These are phyloP conservation scores for Pollimyrus isidori DNA, from an alignment of 2,113 vertebrate species.

Conservation along the genomic window DNA sequence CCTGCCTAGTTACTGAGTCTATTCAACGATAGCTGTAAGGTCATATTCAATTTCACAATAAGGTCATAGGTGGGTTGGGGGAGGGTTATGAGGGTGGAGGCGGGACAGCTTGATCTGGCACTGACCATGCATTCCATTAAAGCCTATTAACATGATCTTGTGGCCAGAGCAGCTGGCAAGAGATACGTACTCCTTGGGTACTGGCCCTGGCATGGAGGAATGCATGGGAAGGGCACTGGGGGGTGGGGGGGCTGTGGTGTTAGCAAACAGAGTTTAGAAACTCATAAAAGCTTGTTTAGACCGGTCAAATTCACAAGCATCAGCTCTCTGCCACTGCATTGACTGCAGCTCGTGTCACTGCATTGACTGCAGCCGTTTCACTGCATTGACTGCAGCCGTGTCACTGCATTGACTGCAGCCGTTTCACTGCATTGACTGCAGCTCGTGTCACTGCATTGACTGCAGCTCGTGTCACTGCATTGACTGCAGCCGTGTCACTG, in stretches of 20 bases:
- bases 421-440: background rate
- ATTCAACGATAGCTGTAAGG: background rate
- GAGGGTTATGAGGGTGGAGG: background rate
- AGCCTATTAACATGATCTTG: background rate
- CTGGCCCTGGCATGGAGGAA: slow-evolving; percentile 30
- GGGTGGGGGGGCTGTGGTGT: slow-evolving; percentile 15
- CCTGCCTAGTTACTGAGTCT: background rate
- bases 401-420: background rate
- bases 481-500: background rate
- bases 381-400: background rate
- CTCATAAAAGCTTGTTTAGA: slow-evolving; percentile 12
- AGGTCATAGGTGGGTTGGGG: background rate
- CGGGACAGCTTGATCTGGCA: background rate
- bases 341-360: background rate
- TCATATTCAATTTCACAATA: background rate
- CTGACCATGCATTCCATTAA: background rate
- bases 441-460: no score
- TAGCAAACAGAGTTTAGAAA: slow-evolving; percentile 22
- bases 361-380: no score
- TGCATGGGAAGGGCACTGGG: slow-evolving; percentile 22
- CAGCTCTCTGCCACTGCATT: background rate
- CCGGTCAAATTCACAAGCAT: background rate
- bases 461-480: no score
- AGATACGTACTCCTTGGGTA: slow-evolving; percentile 13
- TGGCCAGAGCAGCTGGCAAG: slow-evolving; percentile 6